Evolutionary conservation across 2,888 invertebrate genomes (phyloP), one percentile per base, ranked within the genome.

Genomic region (Lycia hirtaria): DNA sequence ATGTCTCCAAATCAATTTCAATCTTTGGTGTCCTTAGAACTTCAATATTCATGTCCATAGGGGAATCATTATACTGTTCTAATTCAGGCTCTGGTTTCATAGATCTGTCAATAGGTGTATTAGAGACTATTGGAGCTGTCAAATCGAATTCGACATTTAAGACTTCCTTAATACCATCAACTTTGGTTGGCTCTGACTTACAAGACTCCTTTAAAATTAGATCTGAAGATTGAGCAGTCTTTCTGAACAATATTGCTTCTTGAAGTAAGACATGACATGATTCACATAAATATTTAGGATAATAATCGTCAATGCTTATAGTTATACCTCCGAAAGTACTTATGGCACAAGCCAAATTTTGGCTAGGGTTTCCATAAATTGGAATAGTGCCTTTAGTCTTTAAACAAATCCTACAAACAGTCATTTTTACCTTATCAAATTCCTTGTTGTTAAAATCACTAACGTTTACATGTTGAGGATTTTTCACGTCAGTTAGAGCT

Each of bases 221-320:
- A 22, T 89, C 84, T 0, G 89, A 79, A n/a, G 78, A 58, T 61
- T 81, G 83, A 1, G 91, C 91, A 22, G 82, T 88, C 78, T 83
- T 87, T 60, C 87, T 78, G 10, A 92, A 79, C 48, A 83, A 61
- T 47, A 89, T 80, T n/a, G 90, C 91, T 4, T 83, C 80, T 67
- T 83, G 77, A 0, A 92, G 75, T 1, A 87, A 67, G 3, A 73
- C 65, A 54, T 82, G 68, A 48, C 92, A 92, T 0, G 79, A 55
- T 9, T 75, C 65, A 57, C 92, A 92, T 17, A 92, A 60, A 52
- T 71, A 79, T 71, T 90, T 88, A 0, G 90, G 87, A 59, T 78
- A 79, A 0, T 69, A 60, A 62, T 91, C 91, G 41, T 81, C 76
- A 28, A 52, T 38, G 6, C 61, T 70, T 0, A 89, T 66, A 50